A percentile compares a stretch with the other conserved stretches of the same genome.
Evolutionary conservation across 2,888 invertebrate species (phyloP).

Genomic region (Tetrapedia diversipes): DNA sequence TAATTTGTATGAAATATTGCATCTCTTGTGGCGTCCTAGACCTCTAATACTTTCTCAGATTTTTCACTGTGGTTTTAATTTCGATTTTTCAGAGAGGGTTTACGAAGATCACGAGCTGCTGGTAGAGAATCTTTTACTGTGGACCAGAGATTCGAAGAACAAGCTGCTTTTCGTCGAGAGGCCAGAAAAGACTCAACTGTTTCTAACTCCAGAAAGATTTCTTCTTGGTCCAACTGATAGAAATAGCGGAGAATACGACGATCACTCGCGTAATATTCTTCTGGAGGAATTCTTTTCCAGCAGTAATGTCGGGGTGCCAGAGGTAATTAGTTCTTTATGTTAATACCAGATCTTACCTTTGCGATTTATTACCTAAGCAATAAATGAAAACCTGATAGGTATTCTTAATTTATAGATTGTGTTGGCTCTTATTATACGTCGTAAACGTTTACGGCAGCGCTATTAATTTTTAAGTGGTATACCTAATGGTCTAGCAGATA

Average conservation of each 20-base stretch:
- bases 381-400: no score
- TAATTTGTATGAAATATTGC: no score
- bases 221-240: conserved; percentile 87
- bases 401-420: no score
- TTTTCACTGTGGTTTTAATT: neutral
- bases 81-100: conserved; percentile 89
- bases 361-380: neutral
- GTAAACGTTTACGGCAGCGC: no score
- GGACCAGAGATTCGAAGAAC: conserved; percentile 98
- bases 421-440: no score
- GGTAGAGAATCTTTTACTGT: conserved; percentile 97
- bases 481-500: no score
- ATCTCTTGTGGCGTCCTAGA: no score
- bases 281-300: conserved; percentile 95
- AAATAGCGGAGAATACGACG: conserved; percentile 89
- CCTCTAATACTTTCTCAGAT: no score
- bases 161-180: conserved; percentile 94
- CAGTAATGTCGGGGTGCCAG: conserved; percentile 85
- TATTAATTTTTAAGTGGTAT: no score
- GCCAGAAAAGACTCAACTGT: conserved; percentile 90
- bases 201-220: conserved; percentile 93
- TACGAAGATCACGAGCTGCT: conserved; percentile 99
- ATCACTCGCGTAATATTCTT: conserved; percentile 89
- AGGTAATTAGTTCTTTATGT: conserved; percentile 71
- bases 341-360: no score